These are phyloP conservation scores for Celastrina argiolus DNA, from an alignment of 2,888 invertebrate species.

Conservation along the genomic window DNA sequence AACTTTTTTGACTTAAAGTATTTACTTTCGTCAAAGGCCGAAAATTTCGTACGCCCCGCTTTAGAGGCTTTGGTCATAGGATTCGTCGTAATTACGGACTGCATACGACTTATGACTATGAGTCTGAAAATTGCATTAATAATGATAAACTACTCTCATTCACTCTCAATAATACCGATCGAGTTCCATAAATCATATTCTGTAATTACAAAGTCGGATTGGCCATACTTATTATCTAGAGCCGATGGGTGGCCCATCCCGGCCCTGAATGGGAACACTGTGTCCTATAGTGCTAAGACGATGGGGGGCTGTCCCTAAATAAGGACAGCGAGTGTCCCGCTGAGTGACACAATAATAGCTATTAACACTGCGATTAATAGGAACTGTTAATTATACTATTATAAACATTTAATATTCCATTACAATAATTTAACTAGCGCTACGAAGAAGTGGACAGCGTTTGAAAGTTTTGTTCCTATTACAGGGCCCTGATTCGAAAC, in stretches of 20 bases:
- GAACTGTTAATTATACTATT: neutral
- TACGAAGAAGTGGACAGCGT: too few relatives aligned
- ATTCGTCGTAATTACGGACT: too few relatives aligned
- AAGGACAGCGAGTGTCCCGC: neutral
- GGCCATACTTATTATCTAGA: neutral
- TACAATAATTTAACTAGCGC: neutral
- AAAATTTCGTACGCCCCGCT: too few relatives aligned
- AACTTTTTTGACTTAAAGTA: too few relatives aligned
- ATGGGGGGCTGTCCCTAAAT: neutral
- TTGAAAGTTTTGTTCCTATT: too few relatives aligned
- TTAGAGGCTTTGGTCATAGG: too few relatives aligned
- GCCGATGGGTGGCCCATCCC: neutral
- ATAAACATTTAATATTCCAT: neutral
- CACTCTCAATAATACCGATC: neutral
- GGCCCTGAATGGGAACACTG: neutral
- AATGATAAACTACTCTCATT: neutral
- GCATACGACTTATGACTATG: too few relatives aligned
- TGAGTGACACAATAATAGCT: neutral
- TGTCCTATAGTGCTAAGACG: neutral
- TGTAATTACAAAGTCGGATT: neutral
- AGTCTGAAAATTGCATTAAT: neutral
- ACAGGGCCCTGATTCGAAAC: too few relatives aligned
- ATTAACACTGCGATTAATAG: neutral
- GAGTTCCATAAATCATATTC: neutral
- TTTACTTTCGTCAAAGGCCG: too few relatives aligned